Conservation (phyloP, 2,797 vertebrate species). For the Scyliorhinus canicula region DNA sequence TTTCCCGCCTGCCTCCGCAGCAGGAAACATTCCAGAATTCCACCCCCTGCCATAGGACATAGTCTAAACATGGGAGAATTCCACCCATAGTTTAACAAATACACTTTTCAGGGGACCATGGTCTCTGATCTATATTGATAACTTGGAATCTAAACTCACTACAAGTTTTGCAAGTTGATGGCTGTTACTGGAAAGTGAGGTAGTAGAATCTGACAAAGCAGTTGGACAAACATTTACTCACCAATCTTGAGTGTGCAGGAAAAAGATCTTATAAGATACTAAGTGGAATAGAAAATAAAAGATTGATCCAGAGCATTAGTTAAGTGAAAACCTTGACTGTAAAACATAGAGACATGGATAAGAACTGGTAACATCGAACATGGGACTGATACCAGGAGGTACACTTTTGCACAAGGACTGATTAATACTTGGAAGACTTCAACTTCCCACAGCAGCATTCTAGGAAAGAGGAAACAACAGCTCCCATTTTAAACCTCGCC, state of each 20-base stretch:
- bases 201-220: not conserved
- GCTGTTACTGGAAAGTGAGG: no score
- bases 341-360: not conserved
- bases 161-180: not conserved
- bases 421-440: not conserved
- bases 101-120: not conserved
- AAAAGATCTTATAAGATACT: not conserved
- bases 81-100: not conserved
- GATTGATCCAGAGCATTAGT: not conserved
- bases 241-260: no score
- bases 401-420: not conserved
- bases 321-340: not conserved
- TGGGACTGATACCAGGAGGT: not conserved
- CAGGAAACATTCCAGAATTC: no score
- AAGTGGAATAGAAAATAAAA: not conserved
- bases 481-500: no score
- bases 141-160: not conserved
- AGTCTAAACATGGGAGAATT: no score
- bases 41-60: no score
- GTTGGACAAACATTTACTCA: no score
- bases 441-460: no score
- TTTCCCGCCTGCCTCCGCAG: no score
- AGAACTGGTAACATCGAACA: not conserved
- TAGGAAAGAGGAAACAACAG: no score
- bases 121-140: not conserved